Evolutionary conservation across 1,140 invertebrate genomes (phyloP).

Genomic region (Eciton burchellii): DNA sequence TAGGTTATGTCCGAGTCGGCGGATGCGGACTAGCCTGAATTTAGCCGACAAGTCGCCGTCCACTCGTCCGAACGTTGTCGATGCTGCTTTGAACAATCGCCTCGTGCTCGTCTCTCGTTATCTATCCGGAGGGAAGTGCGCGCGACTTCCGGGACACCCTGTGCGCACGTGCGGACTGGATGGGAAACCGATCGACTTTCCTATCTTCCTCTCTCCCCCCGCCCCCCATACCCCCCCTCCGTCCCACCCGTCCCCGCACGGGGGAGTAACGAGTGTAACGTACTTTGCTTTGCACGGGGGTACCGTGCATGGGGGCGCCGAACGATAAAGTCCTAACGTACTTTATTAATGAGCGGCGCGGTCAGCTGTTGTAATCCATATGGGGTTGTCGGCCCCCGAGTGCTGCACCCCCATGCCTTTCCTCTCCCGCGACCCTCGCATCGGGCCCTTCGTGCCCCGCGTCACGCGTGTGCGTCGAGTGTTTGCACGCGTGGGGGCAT

Average conservation of each 20-base stretch:
- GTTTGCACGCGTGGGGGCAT: slow-evolving; percentile 80
- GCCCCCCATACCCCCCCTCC: too few relatives aligned
- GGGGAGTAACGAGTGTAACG: slow-evolving; percentile 60
- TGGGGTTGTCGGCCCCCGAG: slow-evolving; percentile 70
- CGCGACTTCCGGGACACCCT: slow-evolving; percentile 40
- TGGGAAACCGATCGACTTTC: slow-evolving; percentile 32
- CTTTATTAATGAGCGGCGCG: slow-evolving; percentile 83
- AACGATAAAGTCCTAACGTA: slow-evolving; percentile 82
- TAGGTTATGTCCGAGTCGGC: too few relatives aligned
- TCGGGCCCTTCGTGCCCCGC: slow-evolving; percentile 33
- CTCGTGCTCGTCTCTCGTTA: slow-evolving; percentile 5
- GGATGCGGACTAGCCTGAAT: neutral
- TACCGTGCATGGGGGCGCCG: slow-evolving; percentile 63
- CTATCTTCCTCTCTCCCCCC: too few relatives aligned
- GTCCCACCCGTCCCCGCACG: neutral
- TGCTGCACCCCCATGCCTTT: slow-evolving; percentile 62
- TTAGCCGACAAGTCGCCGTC: neutral
- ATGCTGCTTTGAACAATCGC: neutral
- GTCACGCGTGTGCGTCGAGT: slow-evolving; percentile 58
- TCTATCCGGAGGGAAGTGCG: slow-evolving; percentile 24
- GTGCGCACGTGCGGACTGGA: slow-evolving; percentile 11
- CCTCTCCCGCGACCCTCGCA: slow-evolving; percentile 21
- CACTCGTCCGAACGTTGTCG: neutral
- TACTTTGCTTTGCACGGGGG: slow-evolving; percentile 57
- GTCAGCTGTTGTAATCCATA: slow-evolving; percentile 83